Evolutionary conservation across 2,113 vertebrate genomes (phyloP).

Genomic region (Engystomops pustulosus): DNA sequence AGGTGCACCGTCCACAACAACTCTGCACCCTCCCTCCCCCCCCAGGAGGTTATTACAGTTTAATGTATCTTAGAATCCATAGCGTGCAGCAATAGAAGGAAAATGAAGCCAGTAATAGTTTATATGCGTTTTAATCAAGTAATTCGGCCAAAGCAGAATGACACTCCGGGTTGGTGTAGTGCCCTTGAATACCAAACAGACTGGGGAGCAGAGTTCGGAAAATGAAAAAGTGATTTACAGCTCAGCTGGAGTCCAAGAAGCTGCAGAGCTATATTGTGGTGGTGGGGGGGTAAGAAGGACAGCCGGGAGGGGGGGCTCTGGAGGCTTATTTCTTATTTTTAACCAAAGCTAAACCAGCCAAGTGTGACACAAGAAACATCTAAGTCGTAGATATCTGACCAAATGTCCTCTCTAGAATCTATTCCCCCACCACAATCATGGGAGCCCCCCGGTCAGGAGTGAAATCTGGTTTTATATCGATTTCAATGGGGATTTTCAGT

Average conservation of each 20-base stretch:
- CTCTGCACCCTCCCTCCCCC: neutral
- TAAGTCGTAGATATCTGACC: neutral
- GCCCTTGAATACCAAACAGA: conserved; percentile 79
- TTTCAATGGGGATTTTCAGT: conserved; percentile 27
- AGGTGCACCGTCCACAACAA: neutral
- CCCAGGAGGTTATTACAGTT: conserved; percentile 68
- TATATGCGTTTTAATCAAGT: conserved; percentile 83
- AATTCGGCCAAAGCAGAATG: conserved; percentile 74
- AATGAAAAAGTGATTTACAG: conserved; percentile 81
- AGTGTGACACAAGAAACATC: conserved; percentile 63
- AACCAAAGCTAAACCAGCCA: conserved; percentile 62
- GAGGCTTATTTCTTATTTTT: conserved; percentile 33
- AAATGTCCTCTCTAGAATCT: neutral
- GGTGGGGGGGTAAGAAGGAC: too few species aligned
- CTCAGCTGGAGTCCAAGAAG: conserved; percentile 74
- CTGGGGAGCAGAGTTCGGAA: conserved; percentile 67
- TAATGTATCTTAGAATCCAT: conserved; percentile 69
- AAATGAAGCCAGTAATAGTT: conserved; percentile 74
- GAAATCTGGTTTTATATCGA: conserved; percentile 42
- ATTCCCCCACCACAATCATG: neutral
- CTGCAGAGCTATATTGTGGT: conserved; percentile 54
- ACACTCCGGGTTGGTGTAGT: conserved; percentile 64
- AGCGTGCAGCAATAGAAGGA: conserved; percentile 64
- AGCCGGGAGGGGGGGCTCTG: neutral
- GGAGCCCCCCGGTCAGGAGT: conserved; percentile 24